Evolutionary conservation across 2,888 invertebrate species (phyloP).

Genomic region (Conomelus anceps): DNA sequence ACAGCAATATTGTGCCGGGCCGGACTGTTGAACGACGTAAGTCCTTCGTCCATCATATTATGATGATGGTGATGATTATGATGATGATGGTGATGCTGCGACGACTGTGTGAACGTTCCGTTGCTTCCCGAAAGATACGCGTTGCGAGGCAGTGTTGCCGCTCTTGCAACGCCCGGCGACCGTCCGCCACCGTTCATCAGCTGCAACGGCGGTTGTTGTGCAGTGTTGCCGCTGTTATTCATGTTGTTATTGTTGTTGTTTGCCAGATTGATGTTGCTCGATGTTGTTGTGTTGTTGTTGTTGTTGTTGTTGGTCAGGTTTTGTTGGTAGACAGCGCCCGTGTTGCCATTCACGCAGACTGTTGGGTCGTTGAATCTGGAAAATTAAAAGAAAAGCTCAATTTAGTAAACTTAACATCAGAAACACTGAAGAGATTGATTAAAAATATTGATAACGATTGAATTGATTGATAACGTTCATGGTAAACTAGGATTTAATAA

Average conservation of each 20-base stretch:
- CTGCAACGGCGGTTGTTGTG: conserved; percentile 43
- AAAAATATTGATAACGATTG: no score
- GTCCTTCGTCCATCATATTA: conserved; percentile 25
- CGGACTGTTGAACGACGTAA: conserved; percentile 32
- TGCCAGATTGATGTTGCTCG: background rate
- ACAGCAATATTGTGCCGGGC: conserved; percentile 24
- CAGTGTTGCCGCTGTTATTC: conserved; percentile 40
- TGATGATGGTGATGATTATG: conserved; percentile 5
- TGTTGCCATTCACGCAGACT: conserved; percentile 25
- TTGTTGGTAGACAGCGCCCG: conserved; percentile 44
- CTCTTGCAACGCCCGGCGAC: conserved; percentile 46
- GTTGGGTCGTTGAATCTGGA: conserved; percentile 60
- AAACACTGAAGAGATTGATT: background rate
- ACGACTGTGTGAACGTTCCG: background rate
- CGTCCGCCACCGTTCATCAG: conserved; percentile 36
- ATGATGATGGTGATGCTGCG: conserved; percentile 19
- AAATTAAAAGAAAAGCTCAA: conserved; percentile 19
- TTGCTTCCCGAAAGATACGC: conserved; percentile 38
- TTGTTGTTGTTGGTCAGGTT: conserved; percentile 43
- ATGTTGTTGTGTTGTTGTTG: conserved; percentile 44
- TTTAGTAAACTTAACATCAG: background rate
- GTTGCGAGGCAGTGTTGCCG: conserved; percentile 67
- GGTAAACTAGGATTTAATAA: no score
- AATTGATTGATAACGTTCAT: no score
- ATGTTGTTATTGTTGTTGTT: conserved; percentile 42